Evolutionary conservation across 2,113 vertebrate species (phyloP).

Genomic region (Zapus hudsonius): DNA sequence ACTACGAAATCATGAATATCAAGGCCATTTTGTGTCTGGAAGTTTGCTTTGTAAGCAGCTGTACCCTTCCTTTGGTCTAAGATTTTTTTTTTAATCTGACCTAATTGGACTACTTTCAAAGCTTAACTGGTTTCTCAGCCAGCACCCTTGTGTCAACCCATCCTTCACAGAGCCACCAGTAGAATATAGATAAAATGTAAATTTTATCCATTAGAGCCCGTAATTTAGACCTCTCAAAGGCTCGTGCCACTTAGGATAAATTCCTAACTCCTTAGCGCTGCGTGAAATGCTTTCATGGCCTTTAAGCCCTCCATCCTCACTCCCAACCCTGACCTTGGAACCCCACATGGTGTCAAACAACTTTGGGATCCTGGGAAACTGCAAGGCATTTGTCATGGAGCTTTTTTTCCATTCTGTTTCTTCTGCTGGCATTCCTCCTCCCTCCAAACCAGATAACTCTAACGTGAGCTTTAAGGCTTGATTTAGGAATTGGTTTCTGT

Average conservation of each 20-base stretch:
- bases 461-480: background rate
- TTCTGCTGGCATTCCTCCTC: background rate
- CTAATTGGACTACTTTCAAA: conserved; percentile 26
- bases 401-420: background rate
- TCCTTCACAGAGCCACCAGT: background rate
- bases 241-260: conserved; percentile 5
- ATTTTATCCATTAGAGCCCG: background rate
- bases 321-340: background rate
- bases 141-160: background rate
- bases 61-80: no score
- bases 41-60: no score
- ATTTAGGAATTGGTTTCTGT: background rate
- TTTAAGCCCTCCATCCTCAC: background rate
- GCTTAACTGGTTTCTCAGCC: conserved; percentile 13
- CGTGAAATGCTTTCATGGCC: background rate
- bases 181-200: conserved; percentile 42
- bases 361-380: background rate
- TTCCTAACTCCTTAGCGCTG: background rate
- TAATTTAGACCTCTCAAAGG: conserved; percentile 55
- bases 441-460: background rate
- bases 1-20: no score
- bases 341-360: background rate
- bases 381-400: background rate
- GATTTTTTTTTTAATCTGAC: conserved; percentile 6
- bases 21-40: no score